Conservation (phyloP, 2,113 vertebrate species). For the Picathartes gymnocephalus region DNA sequence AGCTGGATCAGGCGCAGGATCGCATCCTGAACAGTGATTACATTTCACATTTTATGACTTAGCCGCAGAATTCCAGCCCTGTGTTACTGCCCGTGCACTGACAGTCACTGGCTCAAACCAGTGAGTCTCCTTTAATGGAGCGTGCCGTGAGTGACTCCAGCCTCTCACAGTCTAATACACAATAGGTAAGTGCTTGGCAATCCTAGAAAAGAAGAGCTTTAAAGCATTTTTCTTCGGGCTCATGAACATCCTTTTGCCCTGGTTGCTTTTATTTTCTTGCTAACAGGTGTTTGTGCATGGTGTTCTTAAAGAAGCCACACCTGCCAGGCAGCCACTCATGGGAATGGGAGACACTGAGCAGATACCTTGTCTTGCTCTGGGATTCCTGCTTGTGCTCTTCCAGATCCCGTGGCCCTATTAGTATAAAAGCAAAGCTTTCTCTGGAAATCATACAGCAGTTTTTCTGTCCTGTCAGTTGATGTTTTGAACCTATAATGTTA, state of each 20-base stretch:
- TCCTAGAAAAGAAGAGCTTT: neutral
- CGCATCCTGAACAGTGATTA: neutral
- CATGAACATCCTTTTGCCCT: neutral
- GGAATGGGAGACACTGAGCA: neutral
- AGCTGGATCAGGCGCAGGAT: fast-evolving
- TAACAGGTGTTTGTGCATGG: neutral
- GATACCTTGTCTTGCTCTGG: neutral
- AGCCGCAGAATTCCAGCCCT: neutral
- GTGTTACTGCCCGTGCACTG: neutral
- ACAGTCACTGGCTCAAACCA: neutral
- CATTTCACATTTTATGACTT: neutral
- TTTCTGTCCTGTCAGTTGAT: neutral
- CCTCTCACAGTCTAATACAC: neutral
- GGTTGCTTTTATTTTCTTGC: neutral
- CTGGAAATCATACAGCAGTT: neutral
- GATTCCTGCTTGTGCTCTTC: neutral
- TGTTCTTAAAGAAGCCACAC: neutral
- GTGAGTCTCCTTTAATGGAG: neutral
- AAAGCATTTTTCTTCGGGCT: neutral
- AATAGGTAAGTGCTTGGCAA: neutral
- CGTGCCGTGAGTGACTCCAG: neutral
- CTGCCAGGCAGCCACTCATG: neutral
- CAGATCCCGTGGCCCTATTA: neutral
- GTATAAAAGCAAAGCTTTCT: neutral
- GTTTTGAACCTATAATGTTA: neutral